A percentile compares a stretch with the other conserved stretches of the same genome.
Evolutionary conservation across 2,113 vertebrate genomes (phyloP).

Genomic region (Acrocephalus arundinaceus): DNA sequence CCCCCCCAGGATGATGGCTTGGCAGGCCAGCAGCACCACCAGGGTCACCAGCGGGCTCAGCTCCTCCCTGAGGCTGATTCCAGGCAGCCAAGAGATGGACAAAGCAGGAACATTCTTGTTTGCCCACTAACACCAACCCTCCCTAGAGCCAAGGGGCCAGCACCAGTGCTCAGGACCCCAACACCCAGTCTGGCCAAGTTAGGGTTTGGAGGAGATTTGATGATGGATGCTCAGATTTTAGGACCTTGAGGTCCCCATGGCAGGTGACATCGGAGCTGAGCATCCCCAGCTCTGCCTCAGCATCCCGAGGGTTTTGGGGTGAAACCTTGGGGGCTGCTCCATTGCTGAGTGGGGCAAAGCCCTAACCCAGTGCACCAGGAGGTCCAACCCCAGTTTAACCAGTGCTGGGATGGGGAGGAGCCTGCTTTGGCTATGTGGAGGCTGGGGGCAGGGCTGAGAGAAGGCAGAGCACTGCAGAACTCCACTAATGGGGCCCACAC

Average conservation of each 20-base stretch:
- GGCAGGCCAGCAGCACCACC: not conserved
- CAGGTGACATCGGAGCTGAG: not conserved
- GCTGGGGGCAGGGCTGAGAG: not conserved
- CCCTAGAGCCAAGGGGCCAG: not conserved
- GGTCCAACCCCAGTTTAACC: not conserved
- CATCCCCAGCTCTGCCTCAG: not conserved
- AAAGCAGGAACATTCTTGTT: not conserved
- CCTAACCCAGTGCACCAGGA: not conserved
- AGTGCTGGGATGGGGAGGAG: not conserved
- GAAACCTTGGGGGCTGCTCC: not conserved
- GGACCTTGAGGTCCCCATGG: not conserved
- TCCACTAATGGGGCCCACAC: not conserved
- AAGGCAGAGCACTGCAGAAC: not conserved
- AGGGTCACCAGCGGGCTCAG: not conserved
- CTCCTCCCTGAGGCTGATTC: not conserved
- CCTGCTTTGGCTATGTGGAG: rapidly evolving
- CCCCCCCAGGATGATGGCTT: not conserved
- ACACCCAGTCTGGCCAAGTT: not conserved
- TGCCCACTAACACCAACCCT: not conserved
- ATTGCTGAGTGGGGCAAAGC: not conserved
- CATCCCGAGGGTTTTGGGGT: rapidly evolving
- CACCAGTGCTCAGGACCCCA: not conserved
- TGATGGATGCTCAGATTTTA: not conserved
- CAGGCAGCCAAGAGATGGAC: not conserved
- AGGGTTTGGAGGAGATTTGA: not conserved